Conservation (phyloP, 2,113 vertebrate genomes). For the Opisthocomus hoazin region DNA sequence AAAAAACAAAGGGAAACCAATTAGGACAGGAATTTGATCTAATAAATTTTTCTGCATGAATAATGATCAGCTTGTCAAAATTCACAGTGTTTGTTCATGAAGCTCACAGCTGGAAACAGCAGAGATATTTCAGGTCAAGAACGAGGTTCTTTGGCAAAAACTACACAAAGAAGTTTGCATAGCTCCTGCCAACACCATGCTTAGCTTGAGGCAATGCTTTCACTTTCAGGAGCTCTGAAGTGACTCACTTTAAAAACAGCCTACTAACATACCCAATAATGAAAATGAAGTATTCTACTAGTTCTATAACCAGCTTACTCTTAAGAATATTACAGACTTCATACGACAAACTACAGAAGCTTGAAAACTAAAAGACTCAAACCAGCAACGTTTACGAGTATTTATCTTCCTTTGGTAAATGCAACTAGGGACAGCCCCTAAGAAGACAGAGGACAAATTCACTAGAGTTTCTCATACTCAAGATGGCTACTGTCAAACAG, state of each 20-base stretch:
- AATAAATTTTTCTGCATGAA: slow-evolving; percentile 40
- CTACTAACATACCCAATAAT: neutral
- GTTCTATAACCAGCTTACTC: neutral
- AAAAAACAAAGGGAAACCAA: neutral
- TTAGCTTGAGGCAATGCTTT: slow-evolving; percentile 13
- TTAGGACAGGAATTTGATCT: slow-evolving; percentile 14
- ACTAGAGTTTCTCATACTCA: neutral
- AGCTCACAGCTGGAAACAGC: slow-evolving; percentile 42
- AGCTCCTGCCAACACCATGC: neutral
- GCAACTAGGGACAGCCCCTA: neutral
- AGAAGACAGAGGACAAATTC: neutral
- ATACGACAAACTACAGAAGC: neutral
- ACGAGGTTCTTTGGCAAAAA: slow-evolving; percentile 31
- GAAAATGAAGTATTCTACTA: neutral
- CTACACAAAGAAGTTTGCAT: slow-evolving; percentile 13
- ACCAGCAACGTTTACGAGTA: neutral
- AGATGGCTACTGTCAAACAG: neutral
- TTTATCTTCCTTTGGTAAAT: neutral
- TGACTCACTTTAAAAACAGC: neutral
- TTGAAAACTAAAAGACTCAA: neutral
- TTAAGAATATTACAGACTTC: neutral
- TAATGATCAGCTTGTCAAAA: slow-evolving; percentile 43
- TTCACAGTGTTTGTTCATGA: neutral
- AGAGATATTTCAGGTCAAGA: slow-evolving; percentile 54
- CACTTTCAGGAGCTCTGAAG: slow-evolving; percentile 4